Evolutionary conservation across 2,797 vertebrate species (phyloP).

Genomic region (Pagetopsis macropterus): DNA sequence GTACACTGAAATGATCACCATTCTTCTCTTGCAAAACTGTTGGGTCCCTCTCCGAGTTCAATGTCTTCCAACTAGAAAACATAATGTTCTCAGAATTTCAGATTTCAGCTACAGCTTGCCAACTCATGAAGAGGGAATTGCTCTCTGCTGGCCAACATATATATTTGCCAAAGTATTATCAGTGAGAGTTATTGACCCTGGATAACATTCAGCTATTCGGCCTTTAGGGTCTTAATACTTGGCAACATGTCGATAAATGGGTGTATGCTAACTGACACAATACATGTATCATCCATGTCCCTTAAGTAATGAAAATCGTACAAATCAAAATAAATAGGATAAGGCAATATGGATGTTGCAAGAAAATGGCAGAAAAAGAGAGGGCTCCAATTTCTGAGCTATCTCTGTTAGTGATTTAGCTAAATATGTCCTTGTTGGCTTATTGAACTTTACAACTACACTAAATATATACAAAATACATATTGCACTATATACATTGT

Average conservation of each 20-base stretch:
- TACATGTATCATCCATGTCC: constrained; percentile 35
- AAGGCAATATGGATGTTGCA: background rate
- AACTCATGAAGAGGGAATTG: constrained; percentile 51
- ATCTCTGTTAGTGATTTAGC: background rate
- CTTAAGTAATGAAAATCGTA: constrained; percentile 5
- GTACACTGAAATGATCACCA: background rate
- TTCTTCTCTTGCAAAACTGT: constrained; percentile 14
- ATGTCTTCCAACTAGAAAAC: constrained; percentile 43
- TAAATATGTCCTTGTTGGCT: background rate
- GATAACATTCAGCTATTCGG: constrained; percentile 53
- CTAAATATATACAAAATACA: background rate
- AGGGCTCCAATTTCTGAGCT: background rate
- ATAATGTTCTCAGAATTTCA: constrained; percentile 35
- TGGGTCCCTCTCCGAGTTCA: constrained; percentile 34
- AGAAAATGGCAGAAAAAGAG: constrained; percentile 1
- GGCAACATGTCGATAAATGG: constrained; percentile 42
- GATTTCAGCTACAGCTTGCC: constrained; percentile 48
- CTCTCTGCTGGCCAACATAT: constrained; percentile 61
- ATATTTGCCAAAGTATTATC: constrained; percentile 67
- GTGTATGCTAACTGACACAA: constrained; percentile 43
- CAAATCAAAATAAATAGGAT: constrained; percentile 7
- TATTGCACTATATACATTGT: background rate
- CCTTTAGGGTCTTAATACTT: constrained; percentile 50
- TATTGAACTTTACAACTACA: background rate
- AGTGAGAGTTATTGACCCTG: constrained; percentile 70